Evolutionary conservation across 2,797 vertebrate genomes (phyloP).

Genomic region (Sebastes vulpes): DNA sequence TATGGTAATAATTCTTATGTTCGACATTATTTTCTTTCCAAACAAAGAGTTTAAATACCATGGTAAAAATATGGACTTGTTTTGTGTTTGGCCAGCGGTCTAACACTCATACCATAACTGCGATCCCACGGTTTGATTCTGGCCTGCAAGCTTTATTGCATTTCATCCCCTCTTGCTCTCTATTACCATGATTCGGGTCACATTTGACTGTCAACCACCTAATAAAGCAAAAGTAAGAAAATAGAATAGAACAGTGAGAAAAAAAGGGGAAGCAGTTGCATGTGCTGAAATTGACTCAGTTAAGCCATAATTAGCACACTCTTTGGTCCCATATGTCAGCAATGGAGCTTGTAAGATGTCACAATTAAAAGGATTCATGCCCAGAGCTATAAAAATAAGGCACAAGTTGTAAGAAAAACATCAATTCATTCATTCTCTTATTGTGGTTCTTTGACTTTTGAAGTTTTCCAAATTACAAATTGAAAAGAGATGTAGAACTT

Average conservation of each 20-base stretch:
- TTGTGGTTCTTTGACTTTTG: not conserved
- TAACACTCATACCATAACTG: not conserved
- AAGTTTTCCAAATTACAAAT: conserved; percentile 26
- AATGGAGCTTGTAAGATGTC: not conserved
- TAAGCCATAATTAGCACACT: not conserved
- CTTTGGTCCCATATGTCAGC: not conserved
- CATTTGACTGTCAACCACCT: not conserved
- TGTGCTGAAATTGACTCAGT: not conserved
- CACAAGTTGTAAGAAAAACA: not conserved
- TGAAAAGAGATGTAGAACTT: conserved; percentile 41
- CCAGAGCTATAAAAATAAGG: not conserved
- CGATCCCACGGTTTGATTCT: not conserved
- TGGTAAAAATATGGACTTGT: not conserved
- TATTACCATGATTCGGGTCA: not conserved
- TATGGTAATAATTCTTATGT: not conserved
- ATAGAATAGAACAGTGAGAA: not conserved
- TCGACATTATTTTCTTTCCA: not conserved
- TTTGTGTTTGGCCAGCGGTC: not conserved
- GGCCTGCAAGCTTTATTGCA: not conserved
- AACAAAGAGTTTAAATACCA: conserved; percentile 8
- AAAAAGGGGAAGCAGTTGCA: not conserved
- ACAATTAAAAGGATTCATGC: not conserved
- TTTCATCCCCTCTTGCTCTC: not conserved
- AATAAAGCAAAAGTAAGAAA: not conserved
- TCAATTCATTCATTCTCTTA: not conserved